Evolutionary conservation across 2,113 vertebrate genomes (phyloP).

Genomic region (Lasiurus cinereus): DNA sequence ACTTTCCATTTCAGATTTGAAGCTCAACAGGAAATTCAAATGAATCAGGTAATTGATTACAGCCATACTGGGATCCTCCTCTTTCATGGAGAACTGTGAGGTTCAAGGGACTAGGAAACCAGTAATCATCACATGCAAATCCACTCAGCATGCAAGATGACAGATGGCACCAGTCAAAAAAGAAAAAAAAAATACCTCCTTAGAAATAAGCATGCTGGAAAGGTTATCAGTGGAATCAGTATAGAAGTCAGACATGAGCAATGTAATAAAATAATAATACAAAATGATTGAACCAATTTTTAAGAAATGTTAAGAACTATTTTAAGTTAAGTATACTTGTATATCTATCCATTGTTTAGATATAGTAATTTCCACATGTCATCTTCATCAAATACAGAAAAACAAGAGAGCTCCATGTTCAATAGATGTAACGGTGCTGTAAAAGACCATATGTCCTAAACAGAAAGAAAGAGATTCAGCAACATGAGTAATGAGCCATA

Average conservation of each 20-base stretch:
- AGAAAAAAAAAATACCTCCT: conserved; percentile 33
- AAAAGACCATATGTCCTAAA: background rate
- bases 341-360: background rate
- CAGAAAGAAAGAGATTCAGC: background rate
- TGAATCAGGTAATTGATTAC: conserved; percentile 69
- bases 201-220: background rate
- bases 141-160: background rate
- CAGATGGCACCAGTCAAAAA: conserved; percentile 63
- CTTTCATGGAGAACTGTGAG: conserved; percentile 27
- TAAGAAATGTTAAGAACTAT: background rate
- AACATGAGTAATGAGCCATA: background rate
- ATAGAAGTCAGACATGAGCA: background rate
- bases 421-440: no score
- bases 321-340: background rate
- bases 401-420: background rate
- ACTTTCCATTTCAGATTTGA: conserved; percentile 68
- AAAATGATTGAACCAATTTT: background rate
- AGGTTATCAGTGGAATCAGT: no score
- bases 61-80: background rate
- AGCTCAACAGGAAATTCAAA: conserved; percentile 60
- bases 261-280: background rate
- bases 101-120: conserved; percentile 22
- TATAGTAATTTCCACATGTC: background rate
- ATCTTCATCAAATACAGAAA: background rate
- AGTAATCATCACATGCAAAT: background rate